phyloP scores from a whole-genome alignment of 2,113 vertebrate species.

The Gymnarchus niloticus region DNA sequence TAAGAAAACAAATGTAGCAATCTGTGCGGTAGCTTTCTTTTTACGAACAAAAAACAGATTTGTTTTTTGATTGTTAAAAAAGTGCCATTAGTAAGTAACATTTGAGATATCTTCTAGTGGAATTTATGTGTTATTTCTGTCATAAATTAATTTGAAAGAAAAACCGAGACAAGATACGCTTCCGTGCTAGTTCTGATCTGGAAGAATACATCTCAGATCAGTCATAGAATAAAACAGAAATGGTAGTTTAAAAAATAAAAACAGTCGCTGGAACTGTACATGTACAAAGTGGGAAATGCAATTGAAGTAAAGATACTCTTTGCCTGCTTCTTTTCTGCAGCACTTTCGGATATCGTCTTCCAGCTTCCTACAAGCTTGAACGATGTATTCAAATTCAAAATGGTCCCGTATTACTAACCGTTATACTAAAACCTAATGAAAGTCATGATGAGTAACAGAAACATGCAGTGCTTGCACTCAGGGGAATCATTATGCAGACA shows the following conservation, averaged over 20 bases:
- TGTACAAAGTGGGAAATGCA: background rate
- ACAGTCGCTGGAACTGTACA: background rate
- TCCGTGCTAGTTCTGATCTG: background rate
- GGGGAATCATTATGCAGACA: background rate
- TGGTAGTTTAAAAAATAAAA: slow-evolving; percentile 1
- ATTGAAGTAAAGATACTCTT: background rate
- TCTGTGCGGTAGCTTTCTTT: too few species aligned
- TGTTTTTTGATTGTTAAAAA: background rate
- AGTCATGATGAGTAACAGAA: background rate
- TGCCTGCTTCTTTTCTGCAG: too few species aligned
- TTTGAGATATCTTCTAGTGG: background rate
- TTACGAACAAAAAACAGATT: background rate
- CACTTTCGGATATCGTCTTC: too few species aligned
- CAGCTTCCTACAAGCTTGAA: background rate
- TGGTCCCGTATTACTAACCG: background rate
- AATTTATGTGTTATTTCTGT: background rate
- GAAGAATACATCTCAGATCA: background rate
- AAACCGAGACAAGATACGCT: background rate
- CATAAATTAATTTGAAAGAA: background rate
- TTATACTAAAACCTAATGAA: background rate
- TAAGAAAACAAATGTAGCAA: too few species aligned
- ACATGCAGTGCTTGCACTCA: background rate
- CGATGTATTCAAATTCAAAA: background rate
- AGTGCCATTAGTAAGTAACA: background rate
- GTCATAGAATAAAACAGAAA: background rate